Evolutionary conservation across 2,888 invertebrate species (phyloP).

Genomic region (Drosophila greeni): DNA sequence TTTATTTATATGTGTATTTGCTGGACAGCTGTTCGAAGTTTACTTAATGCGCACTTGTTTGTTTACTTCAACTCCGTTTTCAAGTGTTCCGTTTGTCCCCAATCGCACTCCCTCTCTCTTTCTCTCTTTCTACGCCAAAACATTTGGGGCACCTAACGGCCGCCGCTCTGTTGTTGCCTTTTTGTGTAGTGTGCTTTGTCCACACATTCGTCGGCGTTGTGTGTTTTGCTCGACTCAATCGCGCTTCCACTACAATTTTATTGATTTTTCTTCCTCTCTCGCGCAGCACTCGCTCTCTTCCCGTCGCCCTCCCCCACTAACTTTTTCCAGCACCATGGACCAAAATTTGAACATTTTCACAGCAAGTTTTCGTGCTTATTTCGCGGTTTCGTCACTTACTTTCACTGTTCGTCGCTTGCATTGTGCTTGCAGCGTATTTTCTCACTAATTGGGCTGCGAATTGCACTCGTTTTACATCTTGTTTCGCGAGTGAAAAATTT

Average conservation of each 20-base stretch:
- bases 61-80: slow-evolving; percentile 12
- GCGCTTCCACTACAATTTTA: slow-evolving; percentile 66
- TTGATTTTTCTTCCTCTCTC: slow-evolving; percentile 66
- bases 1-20: slow-evolving; percentile 25
- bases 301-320: slow-evolving; percentile 21
- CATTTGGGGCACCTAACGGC: slow-evolving; percentile 64
- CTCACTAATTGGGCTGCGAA: slow-evolving; percentile 35
- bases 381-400: slow-evolving; percentile 48
- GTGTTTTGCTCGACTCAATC: slow-evolving; percentile 70
- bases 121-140: slow-evolving; percentile 44
- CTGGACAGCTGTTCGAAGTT: slow-evolving; percentile 59
- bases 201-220: slow-evolving; percentile 52
- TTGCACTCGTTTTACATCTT: slow-evolving; percentile 41
- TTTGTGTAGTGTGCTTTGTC: slow-evolving; percentile 29
- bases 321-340: slow-evolving; percentile 12
- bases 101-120: not conserved
- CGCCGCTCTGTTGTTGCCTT: slow-evolving; percentile 31
- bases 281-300: slow-evolving; percentile 11
- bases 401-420: slow-evolving; percentile 46
- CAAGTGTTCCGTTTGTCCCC: not conserved
- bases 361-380: slow-evolving; percentile 17
- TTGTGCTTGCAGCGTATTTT: slow-evolving; percentile 38
- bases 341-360: slow-evolving; percentile 55
- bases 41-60: slow-evolving; percentile 44
- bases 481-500: slow-evolving; percentile 14